Base-by-base conservation (phyloP, 2,888 invertebrate genomes). In the Tipula helvola region DNA sequence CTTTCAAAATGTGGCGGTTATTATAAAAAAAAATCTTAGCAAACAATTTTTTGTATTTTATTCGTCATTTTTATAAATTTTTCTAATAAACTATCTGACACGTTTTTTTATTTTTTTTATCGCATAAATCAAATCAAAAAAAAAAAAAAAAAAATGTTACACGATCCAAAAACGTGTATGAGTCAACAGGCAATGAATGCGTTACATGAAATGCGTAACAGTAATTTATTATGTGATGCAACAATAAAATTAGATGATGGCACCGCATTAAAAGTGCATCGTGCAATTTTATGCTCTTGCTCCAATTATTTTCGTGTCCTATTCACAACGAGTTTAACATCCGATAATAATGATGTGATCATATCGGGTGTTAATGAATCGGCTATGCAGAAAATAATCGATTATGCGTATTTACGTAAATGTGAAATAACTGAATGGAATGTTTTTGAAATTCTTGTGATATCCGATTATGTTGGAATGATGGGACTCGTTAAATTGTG, bases 271-370 rank as follows among this genome's bases (percentile, higher is more conserved):
- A 95, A 96, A 57, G 96, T 97, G 86, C 98, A 98, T 91, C 94
- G 97, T 88, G 95, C 96, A 87, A 95, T 97, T 89, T 93, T 97
- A 89, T 96, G 96, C 88, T 95, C 97, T 87, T 97, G 97, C 92
- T 98, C 98, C 90, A 95, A 96, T 83, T 98, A 97, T 92, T 98
- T 98, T 92, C 94, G 96, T 97, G 95, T 96, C 84, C 92, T 97
- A 52, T 97, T 97, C 91, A 97, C 97, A 86, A 97, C 96, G 88
- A 94, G 95, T 13, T 92, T 97, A 88, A 95, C 95, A 90, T 93
- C 93, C 88, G 94, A 95, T 90, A 94, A 93, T 86, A 94, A 94
- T 89, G 94, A 95, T 90, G 95, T 97, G 71, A 92, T 94, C 86
- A 93, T 97, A 89, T 95, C 96, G 3, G 96, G 96, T 86, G 95